Base-by-base conservation (phyloP, 2,797 vertebrate genomes). In the Coccyzus lansbergi region DNA sequence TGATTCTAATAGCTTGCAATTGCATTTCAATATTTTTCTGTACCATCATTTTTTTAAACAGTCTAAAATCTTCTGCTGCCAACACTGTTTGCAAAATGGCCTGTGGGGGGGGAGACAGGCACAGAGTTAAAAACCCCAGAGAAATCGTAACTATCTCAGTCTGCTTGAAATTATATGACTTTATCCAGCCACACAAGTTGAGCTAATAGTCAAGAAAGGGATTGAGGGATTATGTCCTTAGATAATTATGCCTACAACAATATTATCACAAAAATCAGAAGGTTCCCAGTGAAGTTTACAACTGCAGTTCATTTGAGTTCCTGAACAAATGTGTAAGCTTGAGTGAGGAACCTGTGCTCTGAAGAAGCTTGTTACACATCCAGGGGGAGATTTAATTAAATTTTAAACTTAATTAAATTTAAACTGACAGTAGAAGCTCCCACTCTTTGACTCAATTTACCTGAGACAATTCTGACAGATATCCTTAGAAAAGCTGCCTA, bases 1-100 rank as follows among this genome's bases (percentile, higher is more conserved):
- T 99, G 94, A 99, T 98, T 55, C 98, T 97, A 95, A 99, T 98
- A 33, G 99, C 99, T 97, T 99, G 99, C 95, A 99, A 98, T 97
- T 99, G 99, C 95, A 99, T 99, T 98, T 99, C 99, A 94, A 99
- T 98, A 86, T 99, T 99, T 98, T 99, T 99, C 97, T 99, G 99
- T 60, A 99, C 98, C 99, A 99, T 99, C 98, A 99, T 97, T 36
- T 98, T 98, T 91, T 99, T 99, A 97, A 99, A 99, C 86, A 99
- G 98, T 96, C 98, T 98, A 96, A 99, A 99, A 95, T 99, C 99
- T 92, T 99, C 99, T 92, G 99, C 99, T 74, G 99, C 99, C 94
- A 99, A 74, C 81, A 99, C 98, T 8, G 99, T 98, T 95, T 99
- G 99, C 97, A 99, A 98, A 88, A 99, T 98, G 21, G 98, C 94